Base-by-base conservation (phyloP, 2,888 invertebrate species). In the Parthenolecanium corni region DNA sequence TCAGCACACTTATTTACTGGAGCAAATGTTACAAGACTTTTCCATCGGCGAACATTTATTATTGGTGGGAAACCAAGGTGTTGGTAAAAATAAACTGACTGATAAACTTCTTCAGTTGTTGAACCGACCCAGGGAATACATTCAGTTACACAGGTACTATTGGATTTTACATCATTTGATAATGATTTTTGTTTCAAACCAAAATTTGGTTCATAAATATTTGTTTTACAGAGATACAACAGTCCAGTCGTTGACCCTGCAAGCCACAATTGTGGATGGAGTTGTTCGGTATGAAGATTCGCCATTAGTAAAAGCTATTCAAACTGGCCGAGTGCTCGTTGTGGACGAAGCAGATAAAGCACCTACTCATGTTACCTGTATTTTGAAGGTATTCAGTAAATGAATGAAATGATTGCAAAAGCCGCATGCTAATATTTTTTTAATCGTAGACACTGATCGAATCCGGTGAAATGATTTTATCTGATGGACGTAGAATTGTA, bases 321-420 rank as follows among this genome's bases (percentile, higher is more conserved):
- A 88, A 73, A 73, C 78, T 64, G 96, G 96, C 0, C 88, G 91
- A 70, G 85, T 96, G 9, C 78, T 97, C 62, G 90, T 97, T 0
- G 84, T 97, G 0, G 96, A 97, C 70, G 97, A 97, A 73, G 96
- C 95, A 0, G 96, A 97, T 74, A 97, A 97, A 73, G 96, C 96
- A 0, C 95, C 96, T 0, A 93, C 94, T 0, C 92, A 96, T 71
- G 96, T 97, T 0, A 95, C 96, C 0, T 94, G 94, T 72, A 89
- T 97, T 68, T 75, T 97, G 44, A 94, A 96, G 72, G 78, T 77
- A 31, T 44, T 44, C 44, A 14, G 14, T 44, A 20, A 53, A 21
- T 18, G 18, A 6, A n/a, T 38, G 20, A 40, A n/a, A 12, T 44
- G 16, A 44, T n/a, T 14, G 44, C 11, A 38, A 38, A 38, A 9